phyloP scores from a whole-genome alignment of 2,113 vertebrate species.

The Balaeniceps rex region DNA sequence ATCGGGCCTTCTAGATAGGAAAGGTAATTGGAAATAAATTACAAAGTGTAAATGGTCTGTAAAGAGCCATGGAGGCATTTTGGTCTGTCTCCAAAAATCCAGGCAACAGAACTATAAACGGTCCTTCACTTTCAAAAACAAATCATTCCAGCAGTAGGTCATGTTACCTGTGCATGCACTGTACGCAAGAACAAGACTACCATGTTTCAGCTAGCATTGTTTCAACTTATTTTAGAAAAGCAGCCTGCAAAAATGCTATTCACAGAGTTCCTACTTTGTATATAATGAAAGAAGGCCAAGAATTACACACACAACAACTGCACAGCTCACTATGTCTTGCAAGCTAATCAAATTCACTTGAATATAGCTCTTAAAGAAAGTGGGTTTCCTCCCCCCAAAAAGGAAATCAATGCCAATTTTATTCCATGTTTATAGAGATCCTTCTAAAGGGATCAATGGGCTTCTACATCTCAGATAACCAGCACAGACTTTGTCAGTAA shows the following conservation, averaged over 20 bases:
- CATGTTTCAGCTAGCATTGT: neutral
- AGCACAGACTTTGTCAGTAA: neutral
- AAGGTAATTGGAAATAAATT: neutral
- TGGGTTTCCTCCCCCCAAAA: neutral
- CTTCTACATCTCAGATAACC: conserved; percentile 12
- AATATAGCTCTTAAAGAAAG: neutral
- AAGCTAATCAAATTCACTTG: neutral
- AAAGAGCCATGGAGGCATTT: neutral
- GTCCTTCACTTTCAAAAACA: neutral
- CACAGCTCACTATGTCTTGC: neutral
- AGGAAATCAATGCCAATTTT: conserved; percentile 15
- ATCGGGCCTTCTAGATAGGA: neutral
- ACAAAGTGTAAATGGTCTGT: neutral
- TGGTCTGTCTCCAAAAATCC: neutral
- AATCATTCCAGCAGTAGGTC: neutral
- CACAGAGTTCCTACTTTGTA: neutral
- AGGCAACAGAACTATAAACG: neutral
- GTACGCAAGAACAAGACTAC: neutral
- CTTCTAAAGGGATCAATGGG: neutral
- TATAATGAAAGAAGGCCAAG: neutral
- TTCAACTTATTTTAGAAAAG: neutral
- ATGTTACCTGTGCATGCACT: neutral
- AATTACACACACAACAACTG: neutral
- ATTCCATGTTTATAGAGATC: neutral
- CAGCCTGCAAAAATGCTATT: neutral